Evolutionary conservation across 2,113 vertebrate species (phyloP), one percentile per base, ranked within the genome.

Genomic region (Planiliza haematocheilus): DNA sequence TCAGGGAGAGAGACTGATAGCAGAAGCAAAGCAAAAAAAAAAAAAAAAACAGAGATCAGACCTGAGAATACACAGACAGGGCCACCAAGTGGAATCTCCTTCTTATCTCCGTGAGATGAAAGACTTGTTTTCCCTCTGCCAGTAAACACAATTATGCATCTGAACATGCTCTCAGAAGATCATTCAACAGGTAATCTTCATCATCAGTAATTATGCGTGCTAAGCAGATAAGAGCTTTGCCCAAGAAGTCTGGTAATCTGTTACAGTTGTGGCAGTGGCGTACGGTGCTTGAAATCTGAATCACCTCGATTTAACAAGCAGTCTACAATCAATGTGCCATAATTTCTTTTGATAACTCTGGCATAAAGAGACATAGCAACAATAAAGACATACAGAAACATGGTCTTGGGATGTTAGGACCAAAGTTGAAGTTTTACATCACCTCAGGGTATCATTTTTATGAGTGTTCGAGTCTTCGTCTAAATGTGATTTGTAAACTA

Each of bases 91-190:
- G 66, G 52, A 88, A 88, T 86, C 77, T 86, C 55, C 52, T 79
- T 69, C 83, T 88, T 91, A 92, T 91, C 85, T 89, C 50, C 45
- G 53, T 2, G 46, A 87, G 87, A 91, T 88, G 83, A 88, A 90
- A 86, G 71, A 78, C 77, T 85, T 82, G 74, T 84, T 90, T 91
- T 83, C 78, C 74, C 70, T 39, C 60, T 64, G 83, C 71, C 57
- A 67, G 87, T 83, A 90, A 88, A 88, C 85, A 90, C 81, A 88
- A 87, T 89, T 90, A 88, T 87, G 77, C 81, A 88, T 86, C 70
- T 68, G 66, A 85, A 83, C 82, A 80, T 78, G 61, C 69, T 84
- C 88, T 86, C 77, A 68, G 69, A 81, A 70, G 81, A 89, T 83
- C 77, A 81, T 88, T 88, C 85, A 84, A 37, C 72, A 67, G 41